Evolutionary conservation across 2,888 invertebrate genomes (phyloP), one percentile per base, ranked within the genome.

Genomic region (Erynnis tages): DNA sequence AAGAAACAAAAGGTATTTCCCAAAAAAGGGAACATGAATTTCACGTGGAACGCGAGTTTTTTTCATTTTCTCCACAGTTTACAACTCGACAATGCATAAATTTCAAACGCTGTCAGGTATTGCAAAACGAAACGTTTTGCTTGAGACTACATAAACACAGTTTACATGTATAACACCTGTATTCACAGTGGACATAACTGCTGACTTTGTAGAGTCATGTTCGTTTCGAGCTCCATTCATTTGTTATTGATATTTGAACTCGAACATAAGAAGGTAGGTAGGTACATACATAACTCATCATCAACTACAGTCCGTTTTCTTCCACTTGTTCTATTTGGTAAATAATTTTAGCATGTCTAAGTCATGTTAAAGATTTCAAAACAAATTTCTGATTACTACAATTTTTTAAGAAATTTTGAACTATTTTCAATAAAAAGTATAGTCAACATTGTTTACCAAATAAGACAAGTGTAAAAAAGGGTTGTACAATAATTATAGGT

Each of bases 11-110:
- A 66, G 14, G 53, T 62, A 62, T 54, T 61, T 65, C 32, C 62
- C 61, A 34, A 63, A 55, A 40, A 59, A 57, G 8, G 63, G 63
- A 32, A 65, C 35, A 53, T 57, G 53, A 21, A 65, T 58, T 54
- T 59, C 16, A 25, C 48, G 56, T 7, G 57, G 43, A 11, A 34
- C 29, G 34, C 53, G 27, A 21, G 47, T 25, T 25, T 41, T 49
- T 56, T 58, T 62, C 65, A 64, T 66, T 45, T 52, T 45, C 45
- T 29, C n/a, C 14, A 34, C 45, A 45, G 34, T 32, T 45, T 34
- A 44, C 13, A 45, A 34, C 7, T 29, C 21, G 11, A 44, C 44
- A 44, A 44, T 44, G 34, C 43, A 43, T 11, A 45, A 2, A 45
- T 29, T 34, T 37, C 27, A 29, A 23, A 49, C 45, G 37, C 40